Evolutionary conservation across 2,888 invertebrate genomes (phyloP).

Genomic region (Keiferia lycopersicella): DNA sequence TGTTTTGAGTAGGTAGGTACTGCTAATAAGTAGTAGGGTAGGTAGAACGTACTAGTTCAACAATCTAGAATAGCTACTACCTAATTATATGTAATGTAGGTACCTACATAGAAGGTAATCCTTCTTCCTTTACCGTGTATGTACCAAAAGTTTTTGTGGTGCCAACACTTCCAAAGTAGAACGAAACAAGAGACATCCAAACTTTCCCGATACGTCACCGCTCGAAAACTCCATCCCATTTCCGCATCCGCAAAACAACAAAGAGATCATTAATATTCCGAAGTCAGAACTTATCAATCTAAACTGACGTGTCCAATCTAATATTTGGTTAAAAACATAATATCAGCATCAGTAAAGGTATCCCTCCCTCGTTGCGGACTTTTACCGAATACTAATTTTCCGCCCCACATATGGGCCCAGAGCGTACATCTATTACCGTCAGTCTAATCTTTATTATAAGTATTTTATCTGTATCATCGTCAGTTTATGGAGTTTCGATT

Average conservation of each 20-base stretch:
- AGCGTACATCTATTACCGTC: slow-evolving; percentile 48
- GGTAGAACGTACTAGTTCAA: too few species aligned
- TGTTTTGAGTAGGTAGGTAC: too few species aligned
- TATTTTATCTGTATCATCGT: slow-evolving; percentile 55
- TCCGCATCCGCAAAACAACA: not conserved
- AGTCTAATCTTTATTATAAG: slow-evolving; percentile 61
- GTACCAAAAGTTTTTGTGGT: slow-evolving; percentile 20
- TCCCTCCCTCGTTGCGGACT: slow-evolving; percentile 1
- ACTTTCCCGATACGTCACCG: slow-evolving; percentile 11
- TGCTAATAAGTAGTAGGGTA: too few species aligned
- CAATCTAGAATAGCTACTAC: too few species aligned
- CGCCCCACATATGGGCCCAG: slow-evolving; percentile 33
- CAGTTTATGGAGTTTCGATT: slow-evolving; percentile 54
- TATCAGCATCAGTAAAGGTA: not conserved
- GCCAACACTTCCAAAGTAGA: slow-evolving; percentile 27
- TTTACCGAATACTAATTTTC: slow-evolving; percentile 28
- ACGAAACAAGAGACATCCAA: slow-evolving; percentile 21
- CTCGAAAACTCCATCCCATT: not conserved
- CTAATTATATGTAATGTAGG: too few species aligned
- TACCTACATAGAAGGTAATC: slow-evolving; percentile 20
- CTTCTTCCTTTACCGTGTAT: not conserved
- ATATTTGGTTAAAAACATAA: slow-evolving; percentile 24
- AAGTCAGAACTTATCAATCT: slow-evolving; percentile 23
- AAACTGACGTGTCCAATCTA: slow-evolving; percentile 18
- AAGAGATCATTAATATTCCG: slow-evolving; percentile 24